A percentile compares a stretch with the other conserved stretches of the same genome.
These are phyloP conservation scores for Lytechinus pictus DNA, from an alignment of 35 echinoderm and acorn worm genomes.

Conservation along the genomic window DNA sequence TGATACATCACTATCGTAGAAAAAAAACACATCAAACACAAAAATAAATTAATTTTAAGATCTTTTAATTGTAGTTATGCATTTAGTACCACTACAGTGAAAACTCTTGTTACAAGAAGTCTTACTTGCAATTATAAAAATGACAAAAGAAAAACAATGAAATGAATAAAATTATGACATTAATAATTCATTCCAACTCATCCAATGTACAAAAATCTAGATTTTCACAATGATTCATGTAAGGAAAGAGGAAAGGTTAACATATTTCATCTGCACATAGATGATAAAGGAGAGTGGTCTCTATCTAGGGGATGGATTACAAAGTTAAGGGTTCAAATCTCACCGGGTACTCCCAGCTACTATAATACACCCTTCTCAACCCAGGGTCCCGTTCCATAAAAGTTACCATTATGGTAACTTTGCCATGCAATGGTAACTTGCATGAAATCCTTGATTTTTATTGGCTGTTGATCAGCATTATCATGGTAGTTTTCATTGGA, in stretches of 20 bases:
- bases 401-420: no score
- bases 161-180: background rate
- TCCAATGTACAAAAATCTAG: background rate
- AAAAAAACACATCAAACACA: background rate
- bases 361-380: no score
- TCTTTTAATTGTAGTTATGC: background rate
- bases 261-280: background rate
- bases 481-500: no score
- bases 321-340: no score
- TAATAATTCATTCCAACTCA: background rate
- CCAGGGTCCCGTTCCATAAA: no score
- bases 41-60: background rate
- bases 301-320: no score
- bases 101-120: background rate
- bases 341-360: no score
- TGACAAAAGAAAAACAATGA: background rate
- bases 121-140: constrained; percentile 7
- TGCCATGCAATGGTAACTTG: no score
- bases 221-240: background rate
- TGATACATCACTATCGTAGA: background rate
- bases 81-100: background rate
- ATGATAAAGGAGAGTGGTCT: background rate
- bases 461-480: no score
- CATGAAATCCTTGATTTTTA: no score
- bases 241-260: background rate